These are phyloP conservation scores for Cichlasoma orientale DNA, from an alignment of 2,797 vertebrate genomes.

Conservation along the genomic window DNA sequence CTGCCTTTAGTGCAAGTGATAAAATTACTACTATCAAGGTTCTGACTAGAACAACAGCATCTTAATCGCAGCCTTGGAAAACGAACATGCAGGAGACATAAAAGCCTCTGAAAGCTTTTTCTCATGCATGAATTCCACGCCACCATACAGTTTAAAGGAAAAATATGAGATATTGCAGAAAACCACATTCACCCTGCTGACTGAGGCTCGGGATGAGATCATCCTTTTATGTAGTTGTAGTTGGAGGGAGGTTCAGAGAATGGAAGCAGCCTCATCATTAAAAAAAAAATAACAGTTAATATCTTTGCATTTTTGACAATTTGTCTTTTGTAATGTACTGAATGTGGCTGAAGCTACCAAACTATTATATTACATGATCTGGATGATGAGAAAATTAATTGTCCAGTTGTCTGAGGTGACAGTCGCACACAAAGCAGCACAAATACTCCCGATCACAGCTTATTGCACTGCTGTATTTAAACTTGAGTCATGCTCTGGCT, in stretches of 20 bases:
- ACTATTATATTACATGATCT: constrained; percentile 1
- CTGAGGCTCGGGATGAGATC: constrained; percentile 20
- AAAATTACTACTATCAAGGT: constrained; percentile 67
- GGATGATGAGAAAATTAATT: constrained; percentile 1
- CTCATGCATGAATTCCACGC: constrained; percentile 40
- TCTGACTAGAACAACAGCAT: constrained; percentile 60
- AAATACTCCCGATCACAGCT: not conserved
- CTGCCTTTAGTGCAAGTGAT: constrained; percentile 70
- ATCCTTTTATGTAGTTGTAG: constrained; percentile 28
- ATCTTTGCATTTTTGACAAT: not conserved
- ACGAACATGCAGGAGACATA: constrained; percentile 41
- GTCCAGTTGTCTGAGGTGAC: not conserved
- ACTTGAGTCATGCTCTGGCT: not conserved
- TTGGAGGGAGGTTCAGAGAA: constrained; percentile 27
- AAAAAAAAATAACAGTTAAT: not conserved
- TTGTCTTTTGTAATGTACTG: not conserved
- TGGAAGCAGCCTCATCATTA: not conserved
- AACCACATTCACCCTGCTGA: constrained; percentile 21
- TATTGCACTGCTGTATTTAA: constrained; percentile 59
- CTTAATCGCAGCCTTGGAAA: constrained; percentile 65
- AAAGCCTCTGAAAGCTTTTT: constrained; percentile 71
- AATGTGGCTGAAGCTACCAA: not conserved
- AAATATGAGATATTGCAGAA: constrained; percentile 17
- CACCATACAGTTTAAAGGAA: constrained; percentile 24
- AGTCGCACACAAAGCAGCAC: not conserved